Conservation (phyloP, 2,888 invertebrate species). For the Mythimna pallens region DNA sequence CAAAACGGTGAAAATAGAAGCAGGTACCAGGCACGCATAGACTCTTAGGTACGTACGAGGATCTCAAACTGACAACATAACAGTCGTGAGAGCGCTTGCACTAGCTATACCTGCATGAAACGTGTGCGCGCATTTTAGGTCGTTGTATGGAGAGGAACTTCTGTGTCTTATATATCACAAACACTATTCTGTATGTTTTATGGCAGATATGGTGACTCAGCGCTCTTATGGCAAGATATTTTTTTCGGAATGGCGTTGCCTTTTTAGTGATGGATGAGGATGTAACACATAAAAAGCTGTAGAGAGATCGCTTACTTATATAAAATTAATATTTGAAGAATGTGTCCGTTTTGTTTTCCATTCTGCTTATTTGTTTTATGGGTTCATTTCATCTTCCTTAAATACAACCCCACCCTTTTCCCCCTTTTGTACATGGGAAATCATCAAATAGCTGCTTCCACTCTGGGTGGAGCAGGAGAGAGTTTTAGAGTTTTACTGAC, state of each 20-base stretch:
- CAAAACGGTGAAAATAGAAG: background rate
- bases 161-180: background rate
- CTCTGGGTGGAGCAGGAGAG: no score
- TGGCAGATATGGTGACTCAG: conserved; percentile 19
- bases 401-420: no score
- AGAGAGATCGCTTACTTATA: background rate
- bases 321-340: no score
- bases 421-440: no score
- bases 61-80: background rate
- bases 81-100: background rate
- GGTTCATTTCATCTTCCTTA: no score
- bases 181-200: background rate
- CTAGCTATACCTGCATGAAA: no score
- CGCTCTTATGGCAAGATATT: conserved; percentile 9
- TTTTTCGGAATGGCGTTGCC: conserved; percentile 17
- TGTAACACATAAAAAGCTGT: background rate
- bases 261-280: conserved; percentile 34
- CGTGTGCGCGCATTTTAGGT: background rate
- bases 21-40: conserved; percentile 1
- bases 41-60: background rate
- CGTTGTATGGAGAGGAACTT: background rate
- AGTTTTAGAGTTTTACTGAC: no score
- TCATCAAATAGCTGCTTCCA: no score
- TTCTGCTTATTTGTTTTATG: no score
- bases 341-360: no score